phyloP scores from a whole-genome alignment of 2,797 vertebrate species.

The Poecilia velifera region DNA sequence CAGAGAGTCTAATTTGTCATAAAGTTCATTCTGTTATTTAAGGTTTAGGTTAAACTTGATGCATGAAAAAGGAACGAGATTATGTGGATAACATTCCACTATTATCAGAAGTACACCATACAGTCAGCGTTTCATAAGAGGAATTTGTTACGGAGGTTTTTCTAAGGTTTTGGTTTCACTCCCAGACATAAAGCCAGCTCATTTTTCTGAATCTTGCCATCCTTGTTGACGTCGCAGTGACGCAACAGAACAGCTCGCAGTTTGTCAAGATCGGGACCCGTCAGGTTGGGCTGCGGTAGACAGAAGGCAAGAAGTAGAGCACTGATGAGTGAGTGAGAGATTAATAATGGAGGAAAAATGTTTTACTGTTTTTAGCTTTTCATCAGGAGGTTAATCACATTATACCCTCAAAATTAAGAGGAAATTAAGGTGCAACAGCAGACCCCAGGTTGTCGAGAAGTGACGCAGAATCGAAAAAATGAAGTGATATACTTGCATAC shows the following conservation, averaged over 20 bases:
- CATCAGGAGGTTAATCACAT: neutral
- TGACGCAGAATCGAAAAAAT: neutral
- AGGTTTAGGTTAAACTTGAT: neutral
- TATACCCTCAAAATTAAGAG: neutral
- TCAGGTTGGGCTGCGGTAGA: conserved; percentile 87
- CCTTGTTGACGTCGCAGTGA: conserved; percentile 94
- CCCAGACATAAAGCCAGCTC: conserved; percentile 94
- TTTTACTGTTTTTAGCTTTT: neutral
- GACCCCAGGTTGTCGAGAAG: neutral
- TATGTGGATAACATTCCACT: conserved; percentile 5
- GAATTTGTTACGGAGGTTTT: neutral
- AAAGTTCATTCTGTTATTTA: neutral
- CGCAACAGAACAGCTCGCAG: conserved; percentile 87
- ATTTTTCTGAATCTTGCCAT: conserved; percentile 95
- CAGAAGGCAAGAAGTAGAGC: neutral
- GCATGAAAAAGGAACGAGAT: neutral
- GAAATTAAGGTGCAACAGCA: too few relatives aligned
- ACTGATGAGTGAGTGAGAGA: neutral
- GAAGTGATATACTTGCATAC: too few relatives aligned
- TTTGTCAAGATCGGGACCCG: conserved; percentile 89
- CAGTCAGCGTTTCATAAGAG: conserved; percentile 7
- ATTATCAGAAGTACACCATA: conserved; percentile 11
- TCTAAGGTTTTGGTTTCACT: conserved; percentile 79
- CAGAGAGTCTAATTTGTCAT: neutral
- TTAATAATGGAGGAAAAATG: neutral